Evolutionary conservation across 2,113 vertebrate genomes (phyloP), one percentile per base, ranked within the genome.

Genomic region (Terrapene triunguis): DNA sequence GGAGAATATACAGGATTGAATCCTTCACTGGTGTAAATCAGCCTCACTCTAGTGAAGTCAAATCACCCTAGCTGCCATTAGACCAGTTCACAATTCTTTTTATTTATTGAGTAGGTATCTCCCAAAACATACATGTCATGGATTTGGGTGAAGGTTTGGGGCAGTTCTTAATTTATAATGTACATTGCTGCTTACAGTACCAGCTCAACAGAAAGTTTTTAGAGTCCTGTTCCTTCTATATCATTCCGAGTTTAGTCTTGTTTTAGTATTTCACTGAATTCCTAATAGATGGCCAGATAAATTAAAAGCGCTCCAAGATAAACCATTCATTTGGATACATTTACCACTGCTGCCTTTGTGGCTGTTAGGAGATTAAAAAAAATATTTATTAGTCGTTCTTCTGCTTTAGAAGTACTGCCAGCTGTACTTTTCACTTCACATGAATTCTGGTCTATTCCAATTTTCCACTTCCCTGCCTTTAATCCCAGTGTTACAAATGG

Each of bases 381-480:
- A 87, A 54, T 2, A 93, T 84, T 96, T 96, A 94, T 97, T 97
- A 98, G 89, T 97, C 90, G 91, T 97, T 97, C 95, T 93, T 88
- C 87, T 96, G 92, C 94, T 97, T 98, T 97, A 95, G 89, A 88
- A 90, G 85, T 84, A 92, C 86, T 89, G 94, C 97, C 97, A 98
- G 96, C 91, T 98, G 92, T 94, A 97, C 97, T 98, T 98, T 98
- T 92, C 97, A 97, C 97, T 98, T 98, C 97, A 97, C 91, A 93
- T 95, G 96, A 98, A 98, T 98, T 97, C 96, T 96, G 97, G 93
- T 98, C 98, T 98, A 96, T 98, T 98, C 97, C 97, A 98, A 98
- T 98, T 98, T 98, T 98, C 98, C 97, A 98, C 98, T 98, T 98
- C 97, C 95, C 91, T 98, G 98, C 96, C 88, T 98, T 98, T 98